phyloP scores from a whole-genome alignment of 2,113 vertebrate species.

The Megaceryle maxima region DNA sequence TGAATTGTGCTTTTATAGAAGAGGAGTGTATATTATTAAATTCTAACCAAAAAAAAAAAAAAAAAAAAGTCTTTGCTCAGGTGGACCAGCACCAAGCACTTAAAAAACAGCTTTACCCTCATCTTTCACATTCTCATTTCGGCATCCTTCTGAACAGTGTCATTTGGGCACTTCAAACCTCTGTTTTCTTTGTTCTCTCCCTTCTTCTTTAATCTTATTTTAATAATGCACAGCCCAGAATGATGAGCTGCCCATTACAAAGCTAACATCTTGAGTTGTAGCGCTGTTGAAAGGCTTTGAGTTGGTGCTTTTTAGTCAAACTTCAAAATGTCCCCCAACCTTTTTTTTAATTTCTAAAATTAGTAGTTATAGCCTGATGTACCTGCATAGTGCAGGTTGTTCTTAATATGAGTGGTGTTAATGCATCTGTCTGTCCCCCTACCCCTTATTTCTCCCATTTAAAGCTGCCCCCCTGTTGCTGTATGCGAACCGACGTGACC shows the following conservation, averaged over 20 bases:
- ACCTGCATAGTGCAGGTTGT: fast-evolving
- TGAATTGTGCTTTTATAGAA: neutral
- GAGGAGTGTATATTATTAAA: neutral
- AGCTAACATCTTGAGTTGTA: neutral
- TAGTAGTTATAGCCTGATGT: neutral
- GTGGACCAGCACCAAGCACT: neutral
- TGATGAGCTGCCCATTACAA: neutral
- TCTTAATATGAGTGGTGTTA: neutral
- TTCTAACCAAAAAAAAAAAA: neutral
- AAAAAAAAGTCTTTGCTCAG: neutral
- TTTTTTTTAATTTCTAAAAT: neutral
- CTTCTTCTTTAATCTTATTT: slow-evolving; percentile 18
- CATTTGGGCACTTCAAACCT: neutral
- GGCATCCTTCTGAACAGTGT: neutral
- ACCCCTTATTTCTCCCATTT: neutral
- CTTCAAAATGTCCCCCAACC: neutral
- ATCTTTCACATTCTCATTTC: neutral
- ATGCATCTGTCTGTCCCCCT: neutral
- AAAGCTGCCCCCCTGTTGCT: slow-evolving; percentile 91
- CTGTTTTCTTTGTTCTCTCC: neutral
- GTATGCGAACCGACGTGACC: slow-evolving; percentile 93
- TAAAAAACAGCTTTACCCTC: neutral
- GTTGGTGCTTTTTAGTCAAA: neutral
- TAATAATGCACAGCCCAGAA: slow-evolving; percentile 1
- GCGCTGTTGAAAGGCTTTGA: neutral